Percentiles rank a stretch among this genome's conserved stretches.
phyloP scores from a whole-genome alignment of 2,888 invertebrate genomes.

The Pemphredon lugubris region DNA sequence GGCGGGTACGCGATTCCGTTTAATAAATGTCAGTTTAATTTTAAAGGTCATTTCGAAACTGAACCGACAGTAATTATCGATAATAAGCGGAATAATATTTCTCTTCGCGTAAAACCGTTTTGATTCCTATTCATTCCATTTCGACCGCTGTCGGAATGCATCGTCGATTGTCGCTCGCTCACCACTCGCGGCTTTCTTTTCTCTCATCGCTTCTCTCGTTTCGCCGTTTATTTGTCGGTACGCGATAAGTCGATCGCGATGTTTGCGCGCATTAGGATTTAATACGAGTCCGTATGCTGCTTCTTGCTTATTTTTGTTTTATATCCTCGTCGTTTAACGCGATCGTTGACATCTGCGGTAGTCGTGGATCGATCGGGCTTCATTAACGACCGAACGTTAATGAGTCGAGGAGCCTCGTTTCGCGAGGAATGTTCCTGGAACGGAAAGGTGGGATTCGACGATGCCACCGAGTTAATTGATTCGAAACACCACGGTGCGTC shows the following conservation, averaged over 20 bases:
- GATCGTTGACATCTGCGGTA: too few relatives aligned
- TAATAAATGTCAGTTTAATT: conserved; percentile 66
- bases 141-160: not conserved
- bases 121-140: conserved; percentile 11
- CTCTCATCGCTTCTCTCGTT: not conserved
- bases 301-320: too few relatives aligned
- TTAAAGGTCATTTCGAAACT: conserved; percentile 55
- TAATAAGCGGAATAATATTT: conserved; percentile 52
- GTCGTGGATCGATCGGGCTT: conserved; percentile 30
- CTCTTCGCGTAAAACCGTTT: conserved; percentile 41
- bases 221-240: too few relatives aligned
- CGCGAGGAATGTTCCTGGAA: conserved; percentile 37
- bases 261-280: too few relatives aligned
- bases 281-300: too few relatives aligned
- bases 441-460: conserved; percentile 30
- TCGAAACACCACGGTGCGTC: conserved; percentile 54
- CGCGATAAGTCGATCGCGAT: not conserved
- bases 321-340: too few relatives aligned
- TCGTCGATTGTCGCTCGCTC: not conserved
- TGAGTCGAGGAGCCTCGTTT: conserved; percentile 48
- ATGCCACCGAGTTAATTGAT: conserved; percentile 55
- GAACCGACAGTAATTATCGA: conserved; percentile 59
- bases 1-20: conserved; percentile 56
- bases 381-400: conserved; percentile 38
- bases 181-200: not conserved